Evolutionary conservation across 2,797 vertebrate genomes (phyloP).

Genomic region (Gila robusta): DNA sequence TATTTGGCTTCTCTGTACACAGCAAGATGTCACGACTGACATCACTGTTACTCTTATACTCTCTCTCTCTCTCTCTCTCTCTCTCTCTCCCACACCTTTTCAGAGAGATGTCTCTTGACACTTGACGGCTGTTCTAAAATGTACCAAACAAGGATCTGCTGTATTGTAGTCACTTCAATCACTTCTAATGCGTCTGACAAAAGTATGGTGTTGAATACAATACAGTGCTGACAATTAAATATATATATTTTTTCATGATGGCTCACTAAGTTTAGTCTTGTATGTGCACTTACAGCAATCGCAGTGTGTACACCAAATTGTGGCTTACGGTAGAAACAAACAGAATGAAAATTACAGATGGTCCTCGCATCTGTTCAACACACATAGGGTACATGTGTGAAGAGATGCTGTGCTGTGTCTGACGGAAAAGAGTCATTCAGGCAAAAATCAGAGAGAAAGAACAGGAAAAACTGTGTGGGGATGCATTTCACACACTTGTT

Average conservation of each 20-base stretch:
- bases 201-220: slow-evolving; percentile 15
- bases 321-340: slow-evolving; percentile 73
- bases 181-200: slow-evolving; percentile 15
- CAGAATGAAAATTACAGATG: slow-evolving; percentile 70
- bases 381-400: slow-evolving; percentile 52
- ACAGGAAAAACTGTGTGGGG: neutral
- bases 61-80: too few species aligned
- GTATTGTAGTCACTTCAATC: slow-evolving; percentile 19
- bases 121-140: slow-evolving; percentile 1
- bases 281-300: slow-evolving; percentile 50
- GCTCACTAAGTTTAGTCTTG: slow-evolving; percentile 53
- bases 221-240: neutral
- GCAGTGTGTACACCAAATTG: slow-evolving; percentile 65
- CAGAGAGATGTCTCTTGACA: slow-evolving; percentile 23
- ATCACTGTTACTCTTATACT: slow-evolving; percentile 32
- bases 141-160: slow-evolving; percentile 8
- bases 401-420: slow-evolving; percentile 48
- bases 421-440: slow-evolving; percentile 6
- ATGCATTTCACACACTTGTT: slow-evolving; percentile 19
- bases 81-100: slow-evolving; percentile 1
- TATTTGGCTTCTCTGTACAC: slow-evolving; percentile 36
- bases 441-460: neutral
- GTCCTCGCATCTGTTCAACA: slow-evolving; percentile 64
- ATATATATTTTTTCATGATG: neutral
- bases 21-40: slow-evolving; percentile 37